Conservation (phyloP, 2,113 vertebrate genomes). For the Clarias magur region DNA sequence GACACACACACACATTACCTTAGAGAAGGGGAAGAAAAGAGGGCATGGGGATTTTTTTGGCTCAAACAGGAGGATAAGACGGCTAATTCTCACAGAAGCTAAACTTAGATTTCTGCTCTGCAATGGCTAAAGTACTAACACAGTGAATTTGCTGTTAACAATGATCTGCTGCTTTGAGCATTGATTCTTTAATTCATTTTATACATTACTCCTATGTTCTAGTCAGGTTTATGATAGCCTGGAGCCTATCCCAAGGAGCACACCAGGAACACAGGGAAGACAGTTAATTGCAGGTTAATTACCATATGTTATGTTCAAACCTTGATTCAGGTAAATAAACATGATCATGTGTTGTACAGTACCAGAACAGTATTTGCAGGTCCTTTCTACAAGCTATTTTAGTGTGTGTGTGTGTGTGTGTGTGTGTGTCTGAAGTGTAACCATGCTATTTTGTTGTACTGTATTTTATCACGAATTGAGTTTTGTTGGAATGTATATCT, state of each 20-base stretch:
- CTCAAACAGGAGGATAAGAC: not conserved
- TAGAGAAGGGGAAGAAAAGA: not conserved
- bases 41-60: not conserved
- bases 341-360: not conserved
- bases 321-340: not conserved
- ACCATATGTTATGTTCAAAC: not conserved
- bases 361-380: not conserved
- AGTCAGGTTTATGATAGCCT: not conserved
- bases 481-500: not conserved
- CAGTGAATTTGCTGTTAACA: not conserved
- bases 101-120: not conserved
- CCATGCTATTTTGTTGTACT: not conserved
- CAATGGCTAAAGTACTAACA: not conserved
- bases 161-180: not conserved
- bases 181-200: conserved; percentile 1
- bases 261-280: not conserved
- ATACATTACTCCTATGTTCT: not conserved
- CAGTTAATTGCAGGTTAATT: not conserved
- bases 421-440: not conserved
- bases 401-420: not conserved
- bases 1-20: conserved; percentile 8
- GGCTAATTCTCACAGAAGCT: not conserved
- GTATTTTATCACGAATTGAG: not conserved
- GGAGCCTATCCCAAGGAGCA: not conserved
- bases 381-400: not conserved